Base-by-base conservation (phyloP, 2,113 vertebrate genomes). In the Rousettus leschenaultii region DNA sequence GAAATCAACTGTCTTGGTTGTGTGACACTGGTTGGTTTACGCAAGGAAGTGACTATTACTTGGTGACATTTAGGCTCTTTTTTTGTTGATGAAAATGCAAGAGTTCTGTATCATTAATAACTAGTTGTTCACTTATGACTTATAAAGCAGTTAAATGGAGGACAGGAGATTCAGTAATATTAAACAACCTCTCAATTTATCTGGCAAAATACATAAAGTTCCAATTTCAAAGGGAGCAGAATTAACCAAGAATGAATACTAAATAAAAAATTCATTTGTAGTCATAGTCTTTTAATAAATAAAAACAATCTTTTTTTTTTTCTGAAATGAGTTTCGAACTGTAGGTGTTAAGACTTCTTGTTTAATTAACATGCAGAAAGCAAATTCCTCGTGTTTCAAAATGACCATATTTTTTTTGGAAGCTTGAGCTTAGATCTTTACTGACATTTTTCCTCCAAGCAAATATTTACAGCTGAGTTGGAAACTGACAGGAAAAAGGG, bases 381-480 rank as follows among this genome's bases (percentile, higher is more conserved):
- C 13, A 33, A 43, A 71, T 94, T 61, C 26, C 28, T 93, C 30
- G 28, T 91, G 65, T 95, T 95, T 94, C 82, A 86, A 96, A 97
- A 92, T 95, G 94, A 83, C 75, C 87, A 30, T 73, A 33, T 96
- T 68, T 75, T 55, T 70, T 53, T 59, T 63, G 3, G 63, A 95
- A 90, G 40, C 78, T 86, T 93, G 88, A 94, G 94, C 93, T 95
- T 95, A 96, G 95, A 88, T 94, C 85, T 93, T 91, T 86, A 78
- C 92, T 96, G 96, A 96, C 96, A 96, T 97, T 96, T 95, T 97
- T 78, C 53, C 79, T 96, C 93, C 53, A 78, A 95, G 96, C 80
- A 97, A 95, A 97, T 98, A 97, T 98, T 98, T 98, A 97, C 78
- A 96, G 82, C 77, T 43, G 53, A 96, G 91, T 95, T 74, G 78